Conservation (phyloP, 1,140 invertebrate species). For the Drosophila parabipectinata region DNA sequence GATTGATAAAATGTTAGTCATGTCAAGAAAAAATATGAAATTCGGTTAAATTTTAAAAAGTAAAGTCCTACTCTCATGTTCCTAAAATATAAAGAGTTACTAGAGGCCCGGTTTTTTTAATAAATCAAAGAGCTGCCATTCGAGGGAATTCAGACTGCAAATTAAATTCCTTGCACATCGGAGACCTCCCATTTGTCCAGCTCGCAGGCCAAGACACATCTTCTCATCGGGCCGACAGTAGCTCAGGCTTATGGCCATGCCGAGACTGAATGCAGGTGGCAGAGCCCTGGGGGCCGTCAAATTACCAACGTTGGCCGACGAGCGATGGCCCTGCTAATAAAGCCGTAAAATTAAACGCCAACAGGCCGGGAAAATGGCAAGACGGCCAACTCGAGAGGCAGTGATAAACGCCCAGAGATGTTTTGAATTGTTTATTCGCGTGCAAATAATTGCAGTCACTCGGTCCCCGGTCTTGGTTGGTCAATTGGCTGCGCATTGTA, state of each 20-base stretch:
- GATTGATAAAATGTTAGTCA: conserved; percentile 26
- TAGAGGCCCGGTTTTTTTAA: too few relatives aligned
- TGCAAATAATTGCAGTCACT: conserved; percentile 68
- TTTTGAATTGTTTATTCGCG: conserved; percentile 78
- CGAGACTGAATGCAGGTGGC: conserved; percentile 31
- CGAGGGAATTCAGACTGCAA: conserved; percentile 11
- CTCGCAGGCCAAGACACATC: not conserved
- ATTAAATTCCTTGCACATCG: conserved; percentile 23
- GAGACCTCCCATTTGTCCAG: conserved; percentile 2
- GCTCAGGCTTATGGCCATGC: conserved; percentile 15
- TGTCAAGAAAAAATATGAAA: not conserved
- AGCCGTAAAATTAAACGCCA: conserved; percentile 80
- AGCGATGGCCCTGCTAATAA: conserved; percentile 63
- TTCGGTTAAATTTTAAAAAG: not conserved
- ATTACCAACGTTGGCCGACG: conserved; percentile 50
- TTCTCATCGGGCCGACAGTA: conserved; percentile 20
- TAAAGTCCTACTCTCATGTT: not conserved
- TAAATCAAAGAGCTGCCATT: conserved; percentile 7
- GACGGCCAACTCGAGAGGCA: conserved; percentile 33
- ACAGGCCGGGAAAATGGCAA: conserved; percentile 41
- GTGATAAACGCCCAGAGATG: conserved; percentile 76
- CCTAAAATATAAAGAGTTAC: conserved; percentile 2
- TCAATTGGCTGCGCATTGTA: conserved; percentile 62
- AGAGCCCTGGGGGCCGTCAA: conserved; percentile 69
- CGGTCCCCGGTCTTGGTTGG: conserved; percentile 27